Evolutionary conservation across 2,888 invertebrate genomes (phyloP).

Genomic region (Eupithecia tripunctaria): DNA sequence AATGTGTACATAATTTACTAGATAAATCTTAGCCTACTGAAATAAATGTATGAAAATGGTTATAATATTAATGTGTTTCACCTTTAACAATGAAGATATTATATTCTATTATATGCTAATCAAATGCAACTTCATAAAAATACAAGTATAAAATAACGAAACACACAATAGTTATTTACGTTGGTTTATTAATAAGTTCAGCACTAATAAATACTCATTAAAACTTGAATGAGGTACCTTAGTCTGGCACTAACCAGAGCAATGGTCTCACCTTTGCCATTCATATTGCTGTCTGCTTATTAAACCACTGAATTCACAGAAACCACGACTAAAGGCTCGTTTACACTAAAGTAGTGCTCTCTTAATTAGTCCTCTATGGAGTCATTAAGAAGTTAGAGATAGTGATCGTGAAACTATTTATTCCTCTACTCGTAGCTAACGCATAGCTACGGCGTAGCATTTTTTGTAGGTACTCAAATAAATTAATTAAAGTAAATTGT

Average conservation of each 20-base stretch:
- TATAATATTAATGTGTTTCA: too few relatives aligned
- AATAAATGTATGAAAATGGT: too few relatives aligned
- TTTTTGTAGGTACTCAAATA: not conserved
- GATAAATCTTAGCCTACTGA: too few relatives aligned
- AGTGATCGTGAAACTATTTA: not conserved
- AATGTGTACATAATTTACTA: too few relatives aligned
- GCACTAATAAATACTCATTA: not conserved
- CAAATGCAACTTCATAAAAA: too few relatives aligned
- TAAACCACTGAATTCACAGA: constrained; percentile 38
- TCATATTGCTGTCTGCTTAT: constrained; percentile 53
- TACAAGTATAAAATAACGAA: not conserved
- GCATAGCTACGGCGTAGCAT: not conserved
- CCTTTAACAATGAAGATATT: too few relatives aligned
- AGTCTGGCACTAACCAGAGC: constrained; percentile 15
- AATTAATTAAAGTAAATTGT: too few relatives aligned
- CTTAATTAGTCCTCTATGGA: not conserved
- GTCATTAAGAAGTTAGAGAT: not conserved
- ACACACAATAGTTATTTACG: not conserved
- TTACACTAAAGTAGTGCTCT: constrained; percentile 4
- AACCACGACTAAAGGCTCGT: constrained; percentile 21
- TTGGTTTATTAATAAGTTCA: not conserved
- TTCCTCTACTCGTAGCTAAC: not conserved
- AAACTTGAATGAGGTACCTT: not conserved
- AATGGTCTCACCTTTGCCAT: constrained; percentile 52
- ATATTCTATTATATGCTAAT: too few relatives aligned